Evolutionary conservation across 2,113 vertebrate genomes (phyloP).

Genomic region (Chloebia gouldiae): DNA sequence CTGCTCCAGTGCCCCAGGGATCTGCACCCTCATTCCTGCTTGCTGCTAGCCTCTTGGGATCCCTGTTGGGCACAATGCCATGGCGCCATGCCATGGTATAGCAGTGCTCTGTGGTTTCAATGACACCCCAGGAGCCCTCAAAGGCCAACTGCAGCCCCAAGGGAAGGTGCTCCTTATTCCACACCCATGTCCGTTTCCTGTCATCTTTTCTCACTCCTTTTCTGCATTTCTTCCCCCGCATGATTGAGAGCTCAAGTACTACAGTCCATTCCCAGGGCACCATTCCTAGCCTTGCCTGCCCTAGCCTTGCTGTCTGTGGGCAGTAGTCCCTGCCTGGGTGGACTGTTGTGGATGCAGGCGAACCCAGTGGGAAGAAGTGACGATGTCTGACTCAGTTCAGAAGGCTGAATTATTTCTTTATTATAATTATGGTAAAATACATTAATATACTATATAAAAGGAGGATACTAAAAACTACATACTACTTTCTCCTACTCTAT

Average conservation of each 20-base stretch:
- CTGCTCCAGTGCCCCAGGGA: neutral
- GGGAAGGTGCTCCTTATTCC: neutral
- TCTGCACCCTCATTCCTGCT: neutral
- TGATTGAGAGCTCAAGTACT: neutral
- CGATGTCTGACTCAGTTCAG: no score
- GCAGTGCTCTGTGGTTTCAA: neutral
- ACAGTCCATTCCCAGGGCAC: neutral
- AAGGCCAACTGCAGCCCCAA: neutral
- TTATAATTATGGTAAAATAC: no score
- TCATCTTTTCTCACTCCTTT: neutral
- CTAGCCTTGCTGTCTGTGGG: neutral
- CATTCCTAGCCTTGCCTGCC: neutral
- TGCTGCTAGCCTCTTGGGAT: neutral
- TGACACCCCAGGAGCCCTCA: neutral
- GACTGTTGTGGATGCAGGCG: no score
- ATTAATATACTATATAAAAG: no score
- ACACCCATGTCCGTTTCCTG: neutral
- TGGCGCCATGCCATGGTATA: accelerated
- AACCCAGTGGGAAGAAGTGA: no score
- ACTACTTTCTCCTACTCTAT: no score
- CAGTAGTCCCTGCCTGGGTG: neutral
- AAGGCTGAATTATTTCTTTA: no score
- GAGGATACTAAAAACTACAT: no score
- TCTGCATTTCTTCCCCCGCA: neutral
- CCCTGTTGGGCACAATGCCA: neutral